Evolutionary conservation across 2,888 invertebrate species (phyloP).

Genomic region (Pristionchus arcanus): DNA sequence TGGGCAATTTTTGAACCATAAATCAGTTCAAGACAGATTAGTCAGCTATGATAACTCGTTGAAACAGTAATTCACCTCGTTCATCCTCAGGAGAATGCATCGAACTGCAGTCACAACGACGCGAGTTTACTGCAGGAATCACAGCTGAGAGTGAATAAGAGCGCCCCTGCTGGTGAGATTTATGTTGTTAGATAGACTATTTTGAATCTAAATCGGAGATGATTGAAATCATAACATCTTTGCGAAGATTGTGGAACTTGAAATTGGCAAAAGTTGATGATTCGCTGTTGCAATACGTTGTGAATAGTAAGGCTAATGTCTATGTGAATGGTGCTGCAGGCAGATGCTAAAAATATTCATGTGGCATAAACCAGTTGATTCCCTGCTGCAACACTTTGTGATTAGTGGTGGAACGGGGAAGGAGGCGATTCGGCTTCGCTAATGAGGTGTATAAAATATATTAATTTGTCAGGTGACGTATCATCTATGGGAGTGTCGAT

Average conservation of each 20-base stretch:
- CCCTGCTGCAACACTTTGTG: too few species aligned
- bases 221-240: too few species aligned
- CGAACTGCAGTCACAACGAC: conserved; percentile 5
- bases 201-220: too few species aligned
- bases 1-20: not conserved
- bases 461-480: conserved; percentile 31
- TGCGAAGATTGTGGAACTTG: too few species aligned
- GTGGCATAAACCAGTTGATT: not conserved
- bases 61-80: not conserved
- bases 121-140: conserved; percentile 38
- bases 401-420: not conserved
- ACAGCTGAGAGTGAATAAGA: conserved; percentile 50
- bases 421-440: not conserved
- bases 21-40: not conserved
- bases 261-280: not conserved
- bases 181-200: too few species aligned
- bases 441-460: not conserved
- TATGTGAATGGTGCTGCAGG: too few species aligned
- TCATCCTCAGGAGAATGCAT: not conserved
- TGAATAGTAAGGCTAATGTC: too few species aligned
- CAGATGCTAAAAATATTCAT: not conserved
- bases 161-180: conserved; percentile 55
- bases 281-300: too few species aligned
- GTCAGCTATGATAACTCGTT: not conserved
- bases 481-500: conserved; percentile 26